Evolutionary conservation across 2,797 vertebrate species (phyloP), one percentile per base, ranked within the genome.

Genomic region (Leuciscus waleckii): DNA sequence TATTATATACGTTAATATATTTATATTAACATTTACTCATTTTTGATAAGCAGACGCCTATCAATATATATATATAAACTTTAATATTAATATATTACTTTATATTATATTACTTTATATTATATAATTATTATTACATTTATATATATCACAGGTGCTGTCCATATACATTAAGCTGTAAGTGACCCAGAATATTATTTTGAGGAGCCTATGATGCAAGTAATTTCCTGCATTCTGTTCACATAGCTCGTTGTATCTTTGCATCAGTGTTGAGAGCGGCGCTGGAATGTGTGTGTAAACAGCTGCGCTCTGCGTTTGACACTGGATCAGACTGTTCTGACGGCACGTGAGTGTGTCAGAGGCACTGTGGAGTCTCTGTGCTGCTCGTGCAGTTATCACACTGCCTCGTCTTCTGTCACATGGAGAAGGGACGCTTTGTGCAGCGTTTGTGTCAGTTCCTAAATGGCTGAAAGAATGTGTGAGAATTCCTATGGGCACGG

Each of bases 351-450:
- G 80, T 41, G 91, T 43, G 54, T 80, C 73, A 7, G 84, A n/a
- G 85, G 89, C 87, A 94, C 94, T 94, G 92, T 82, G 87, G 89
- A 83, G 89, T 92, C 92, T 94, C 93, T 95, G 92, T 94, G 87
- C 79, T 74, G 87, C 87, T 87, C 87, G 86, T 90, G 90, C 90
- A 76, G 87, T 81, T 82, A 91, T 81, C 88, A 89, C 75, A 81
- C 90, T 89, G 89, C 91, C 91, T 86, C 67, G 11, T 75, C 80
- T 81, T 91, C 91, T 90, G 71, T 80, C 56, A 89, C 63, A 83
- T 88, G 92, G 88, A 93, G 91, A 95, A 92, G 86, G 92, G 88
- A 32, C 70, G 88, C 92, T 94, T 95, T 95, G 93, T 95, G 85
- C 6, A 8, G 46, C 49, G 21, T 90, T 90, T 89, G 85, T 91